phyloP scores from a whole-genome alignment of 2,113 vertebrate species.

The Indicator maculatus region DNA sequence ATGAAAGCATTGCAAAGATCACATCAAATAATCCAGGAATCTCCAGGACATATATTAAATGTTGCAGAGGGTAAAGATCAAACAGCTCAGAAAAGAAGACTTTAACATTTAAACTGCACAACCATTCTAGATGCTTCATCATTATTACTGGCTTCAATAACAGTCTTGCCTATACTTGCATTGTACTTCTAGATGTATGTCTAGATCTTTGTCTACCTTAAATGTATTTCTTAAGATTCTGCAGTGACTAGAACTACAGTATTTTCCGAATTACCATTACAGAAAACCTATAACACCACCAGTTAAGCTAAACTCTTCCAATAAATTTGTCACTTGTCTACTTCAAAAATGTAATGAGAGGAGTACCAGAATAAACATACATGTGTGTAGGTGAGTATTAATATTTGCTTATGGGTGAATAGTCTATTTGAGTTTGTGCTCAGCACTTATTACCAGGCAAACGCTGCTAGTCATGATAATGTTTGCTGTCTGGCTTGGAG shows the following conservation, averaged over 20 bases:
- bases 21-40: background rate
- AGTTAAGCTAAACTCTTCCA: background rate
- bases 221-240: background rate
- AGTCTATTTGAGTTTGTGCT: background rate
- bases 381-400: background rate
- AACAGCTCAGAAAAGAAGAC: background rate
- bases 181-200: background rate
- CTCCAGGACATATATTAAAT: background rate
- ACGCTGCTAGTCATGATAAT: background rate
- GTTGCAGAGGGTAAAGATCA: background rate
- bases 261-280: background rate
- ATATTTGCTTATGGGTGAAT: background rate
- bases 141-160: conserved; percentile 23
- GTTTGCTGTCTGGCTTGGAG: background rate
- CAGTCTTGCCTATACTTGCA: background rate
- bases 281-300: background rate
- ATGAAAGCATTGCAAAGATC: background rate
- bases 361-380: background rate
- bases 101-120: background rate
- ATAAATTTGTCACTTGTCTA: background rate
- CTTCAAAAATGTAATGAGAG: background rate
- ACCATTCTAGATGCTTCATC: background rate
- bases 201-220: background rate
- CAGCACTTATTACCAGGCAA: background rate
- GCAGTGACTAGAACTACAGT: background rate